These are phyloP conservation scores for Fulmarus glacialis DNA, from an alignment of 2,113 vertebrate genomes.

Conservation along the genomic window DNA sequence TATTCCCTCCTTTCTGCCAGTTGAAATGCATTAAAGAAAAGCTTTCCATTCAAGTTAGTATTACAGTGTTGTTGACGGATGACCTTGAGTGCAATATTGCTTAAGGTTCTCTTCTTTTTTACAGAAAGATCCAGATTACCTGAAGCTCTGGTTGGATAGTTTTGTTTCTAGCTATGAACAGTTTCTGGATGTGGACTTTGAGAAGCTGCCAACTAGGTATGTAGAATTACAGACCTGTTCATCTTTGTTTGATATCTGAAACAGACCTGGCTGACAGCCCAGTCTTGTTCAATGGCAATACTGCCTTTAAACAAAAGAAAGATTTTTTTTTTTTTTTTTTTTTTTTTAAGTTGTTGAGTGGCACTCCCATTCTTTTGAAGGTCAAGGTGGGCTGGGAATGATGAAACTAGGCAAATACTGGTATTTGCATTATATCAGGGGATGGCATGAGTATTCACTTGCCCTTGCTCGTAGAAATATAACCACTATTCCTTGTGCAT, in stretches of 20 bases:
- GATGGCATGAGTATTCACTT: neutral
- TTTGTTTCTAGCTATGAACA: constrained; percentile 95
- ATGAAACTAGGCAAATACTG: neutral
- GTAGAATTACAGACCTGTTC: constrained; percentile 20
- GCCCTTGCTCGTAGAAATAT: neutral
- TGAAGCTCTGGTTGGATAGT: constrained; percentile 96
- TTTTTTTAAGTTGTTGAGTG: neutral
- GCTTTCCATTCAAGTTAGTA: neutral
- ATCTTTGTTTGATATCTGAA: neutral
- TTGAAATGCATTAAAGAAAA: neutral
- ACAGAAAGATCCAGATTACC: constrained; percentile 96
- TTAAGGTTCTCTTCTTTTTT: neutral
- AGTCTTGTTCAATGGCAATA: neutral
- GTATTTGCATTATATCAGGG: neutral
- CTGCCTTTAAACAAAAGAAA: neutral
- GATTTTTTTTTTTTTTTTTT: neutral
- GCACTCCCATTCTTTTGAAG: neutral
- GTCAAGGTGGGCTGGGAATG: neutral
- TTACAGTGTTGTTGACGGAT: neutral
- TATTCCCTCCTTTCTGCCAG: neutral
- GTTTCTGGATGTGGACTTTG: constrained; percentile 96
- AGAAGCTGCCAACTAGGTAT: constrained; percentile 94
- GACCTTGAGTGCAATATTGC: neutral
- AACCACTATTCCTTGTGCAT: neutral
- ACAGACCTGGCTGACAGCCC: neutral